phyloP scores from a whole-genome alignment of 2,113 vertebrate genomes.

The Salvator merianae region DNA sequence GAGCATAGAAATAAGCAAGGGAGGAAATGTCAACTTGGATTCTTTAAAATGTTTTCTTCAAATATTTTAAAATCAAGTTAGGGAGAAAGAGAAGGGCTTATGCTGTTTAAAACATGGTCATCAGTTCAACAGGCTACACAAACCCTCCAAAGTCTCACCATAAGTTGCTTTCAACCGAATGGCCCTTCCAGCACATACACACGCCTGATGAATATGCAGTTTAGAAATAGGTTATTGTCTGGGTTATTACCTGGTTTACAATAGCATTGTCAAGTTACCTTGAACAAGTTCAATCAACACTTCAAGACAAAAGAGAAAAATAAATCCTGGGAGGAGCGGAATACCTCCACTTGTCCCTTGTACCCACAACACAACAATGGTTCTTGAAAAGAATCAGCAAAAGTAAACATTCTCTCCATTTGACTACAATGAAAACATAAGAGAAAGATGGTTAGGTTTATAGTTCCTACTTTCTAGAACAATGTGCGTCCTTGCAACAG shows the following conservation, averaged over 20 bases:
- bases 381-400: conserved; percentile 44
- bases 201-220: conserved; percentile 1
- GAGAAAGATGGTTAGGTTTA: conserved; percentile 1
- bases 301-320: conserved; percentile 57
- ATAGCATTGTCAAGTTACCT: conserved; percentile 54
- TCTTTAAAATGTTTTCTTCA: conserved; percentile 41
- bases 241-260: conserved; percentile 52
- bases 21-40: conserved; percentile 20
- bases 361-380: conserved; percentile 2
- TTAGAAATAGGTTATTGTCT: conserved; percentile 40
- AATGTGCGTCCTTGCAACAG: conserved; percentile 47
- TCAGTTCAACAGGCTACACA: not conserved
- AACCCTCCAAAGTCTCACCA: conserved; percentile 12
- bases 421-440: not conserved
- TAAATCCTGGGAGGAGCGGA: not conserved
- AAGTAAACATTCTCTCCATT: conserved; percentile 39
- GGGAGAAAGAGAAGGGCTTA: conserved; percentile 1
- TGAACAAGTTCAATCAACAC: conserved; percentile 50
- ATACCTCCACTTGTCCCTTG: conserved; percentile 41
- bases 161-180: conserved; percentile 41
- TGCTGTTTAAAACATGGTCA: not conserved
- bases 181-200: conserved; percentile 34
- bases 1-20: conserved; percentile 14
- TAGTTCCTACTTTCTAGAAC: conserved; percentile 28
- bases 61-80: conserved; percentile 33